A percentile compares a stretch with the other conserved stretches of the same genome.
Evolutionary conservation across 2,888 invertebrate species (phyloP).

Genomic region (Andrena haemorrhoa): DNA sequence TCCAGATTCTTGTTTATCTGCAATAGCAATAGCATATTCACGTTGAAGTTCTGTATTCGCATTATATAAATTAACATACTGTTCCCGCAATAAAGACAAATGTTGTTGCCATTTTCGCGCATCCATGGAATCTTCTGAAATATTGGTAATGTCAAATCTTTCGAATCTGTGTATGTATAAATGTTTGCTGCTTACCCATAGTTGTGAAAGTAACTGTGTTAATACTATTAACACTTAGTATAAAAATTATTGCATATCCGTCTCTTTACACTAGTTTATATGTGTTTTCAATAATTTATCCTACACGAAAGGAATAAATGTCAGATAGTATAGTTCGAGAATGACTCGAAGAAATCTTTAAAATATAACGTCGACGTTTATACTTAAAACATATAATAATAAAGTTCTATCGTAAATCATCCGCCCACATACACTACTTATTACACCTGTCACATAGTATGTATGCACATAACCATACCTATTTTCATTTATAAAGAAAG

Average conservation of each 20-base stretch:
- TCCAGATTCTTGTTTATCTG: slow-evolving; percentile 90
- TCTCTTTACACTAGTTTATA: slow-evolving; percentile 24
- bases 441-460: slow-evolving; percentile 39
- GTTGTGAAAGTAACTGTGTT: slow-evolving; percentile 28
- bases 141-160: neutral
- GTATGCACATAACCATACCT: slow-evolving; percentile 6
- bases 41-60: slow-evolving; percentile 93
- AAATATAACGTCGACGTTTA: slow-evolving; percentile 21
- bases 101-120: slow-evolving; percentile 90
- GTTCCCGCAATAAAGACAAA: slow-evolving; percentile 93
- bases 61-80: slow-evolving; percentile 95
- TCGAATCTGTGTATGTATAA: neutral
- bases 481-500: slow-evolving; percentile 33
- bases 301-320: slow-evolving; percentile 11
- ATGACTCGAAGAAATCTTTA: neutral
- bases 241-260: slow-evolving; percentile 54
- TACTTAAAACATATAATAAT: slow-evolving; percentile 22
- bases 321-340: neutral
- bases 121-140: slow-evolving; percentile 79
- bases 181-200: slow-evolving; percentile 53
- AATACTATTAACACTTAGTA: neutral
- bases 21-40: slow-evolving; percentile 92
- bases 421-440: slow-evolving; percentile 54
- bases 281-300: slow-evolving; percentile 17
- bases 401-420: slow-evolving; percentile 33